Evolutionary conservation across 2,113 vertebrate genomes (phyloP).

Genomic region (Hepsetus odoe): DNA sequence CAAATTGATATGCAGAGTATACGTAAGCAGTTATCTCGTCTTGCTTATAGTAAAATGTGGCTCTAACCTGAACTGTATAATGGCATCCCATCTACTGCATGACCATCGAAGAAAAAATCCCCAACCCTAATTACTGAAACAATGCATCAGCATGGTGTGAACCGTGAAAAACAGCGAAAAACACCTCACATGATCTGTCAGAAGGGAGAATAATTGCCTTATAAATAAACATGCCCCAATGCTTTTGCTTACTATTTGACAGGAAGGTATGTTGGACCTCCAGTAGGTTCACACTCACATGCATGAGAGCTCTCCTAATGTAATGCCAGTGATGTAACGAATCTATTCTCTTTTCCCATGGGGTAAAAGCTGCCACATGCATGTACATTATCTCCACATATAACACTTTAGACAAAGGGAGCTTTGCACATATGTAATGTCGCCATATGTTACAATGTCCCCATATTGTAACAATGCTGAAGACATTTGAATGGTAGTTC

Average conservation of each 20-base stretch:
- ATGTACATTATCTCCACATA: not conserved
- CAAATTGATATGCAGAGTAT: too few relatives aligned
- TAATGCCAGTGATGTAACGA: not conserved
- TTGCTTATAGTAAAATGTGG: not conserved
- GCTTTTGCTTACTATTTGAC: not conserved
- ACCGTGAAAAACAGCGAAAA: not conserved
- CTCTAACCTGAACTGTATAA: not conserved
- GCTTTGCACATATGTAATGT: not conserved
- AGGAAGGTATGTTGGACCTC: not conserved
- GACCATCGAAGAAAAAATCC: not conserved
- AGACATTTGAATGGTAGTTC: too few relatives aligned
- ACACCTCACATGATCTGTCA: constrained; percentile 5
- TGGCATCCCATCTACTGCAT: not conserved
- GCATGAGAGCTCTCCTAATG: not conserved
- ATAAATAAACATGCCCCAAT: constrained; percentile 3
- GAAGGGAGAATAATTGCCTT: not conserved
- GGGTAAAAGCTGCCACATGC: not conserved
- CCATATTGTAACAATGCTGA: not conserved
- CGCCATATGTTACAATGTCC: too few relatives aligned
- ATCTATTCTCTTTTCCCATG: not conserved
- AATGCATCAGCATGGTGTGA: not conserved
- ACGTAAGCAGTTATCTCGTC: not conserved
- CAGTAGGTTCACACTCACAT: not conserved
- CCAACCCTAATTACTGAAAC: not conserved
- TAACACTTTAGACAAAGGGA: not conserved